A percentile compares a stretch with the other conserved stretches of the same genome.
Conservation (phyloP, 2,113 vertebrate genomes). For the Heterocephalus glaber region DNA sequence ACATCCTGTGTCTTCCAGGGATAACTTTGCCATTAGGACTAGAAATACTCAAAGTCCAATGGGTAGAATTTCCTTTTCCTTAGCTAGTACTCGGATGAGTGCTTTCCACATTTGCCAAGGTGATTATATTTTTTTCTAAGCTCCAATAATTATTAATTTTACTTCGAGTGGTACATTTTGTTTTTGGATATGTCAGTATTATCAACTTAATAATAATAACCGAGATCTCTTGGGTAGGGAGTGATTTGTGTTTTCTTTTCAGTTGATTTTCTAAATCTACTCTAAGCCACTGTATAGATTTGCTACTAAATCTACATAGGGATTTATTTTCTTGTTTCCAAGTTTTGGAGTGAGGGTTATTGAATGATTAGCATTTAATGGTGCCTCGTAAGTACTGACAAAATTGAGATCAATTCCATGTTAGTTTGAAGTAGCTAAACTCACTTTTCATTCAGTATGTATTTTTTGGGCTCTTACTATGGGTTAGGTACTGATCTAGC, state of each 20-base stretch:
- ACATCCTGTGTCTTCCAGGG: constrained; percentile 27
- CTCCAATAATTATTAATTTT: constrained; percentile 41
- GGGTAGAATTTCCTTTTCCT: constrained; percentile 35
- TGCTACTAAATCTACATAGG: not conserved
- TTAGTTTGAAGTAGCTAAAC: not conserved
- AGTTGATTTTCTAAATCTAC: not conserved
- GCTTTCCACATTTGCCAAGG: constrained; percentile 51
- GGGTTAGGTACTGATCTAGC: not conserved
- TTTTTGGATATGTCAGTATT: not conserved
- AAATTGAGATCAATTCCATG: not conserved
- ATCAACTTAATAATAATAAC: constrained; percentile 2
- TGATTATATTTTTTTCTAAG: constrained; percentile 58
- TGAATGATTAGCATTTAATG: not conserved
- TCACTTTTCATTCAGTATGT: not conserved
- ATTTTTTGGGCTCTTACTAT: not conserved
- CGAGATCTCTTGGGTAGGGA: not conserved
- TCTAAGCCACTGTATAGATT: not conserved
- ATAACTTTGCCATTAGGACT: constrained; percentile 53
- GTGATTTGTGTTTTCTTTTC: not conserved
- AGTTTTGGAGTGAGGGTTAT: not conserved
- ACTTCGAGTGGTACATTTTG: not conserved
- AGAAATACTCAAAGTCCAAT: constrained; percentile 56
- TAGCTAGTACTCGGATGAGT: constrained; percentile 40
- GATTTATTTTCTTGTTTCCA: constrained; percentile 2
- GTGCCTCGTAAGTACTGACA: not conserved